These are phyloP conservation scores for Omphaloscelis lunosa DNA, from an alignment of 2,888 invertebrate genomes.

Conservation along the genomic window DNA sequence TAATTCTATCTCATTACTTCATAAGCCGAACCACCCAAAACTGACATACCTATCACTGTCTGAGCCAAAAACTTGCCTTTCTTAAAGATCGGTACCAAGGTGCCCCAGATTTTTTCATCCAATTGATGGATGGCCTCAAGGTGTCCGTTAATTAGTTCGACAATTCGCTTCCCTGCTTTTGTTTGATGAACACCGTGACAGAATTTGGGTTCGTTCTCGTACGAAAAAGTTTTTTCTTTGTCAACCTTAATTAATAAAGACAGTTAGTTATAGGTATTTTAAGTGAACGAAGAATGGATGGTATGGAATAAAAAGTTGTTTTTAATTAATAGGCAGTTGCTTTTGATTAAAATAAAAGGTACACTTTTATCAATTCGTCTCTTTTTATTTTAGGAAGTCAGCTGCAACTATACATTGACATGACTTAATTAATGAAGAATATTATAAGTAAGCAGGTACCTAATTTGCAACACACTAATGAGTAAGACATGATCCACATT, in stretches of 20 bases:
- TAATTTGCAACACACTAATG: background rate
- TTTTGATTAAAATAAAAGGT: slow-evolving; percentile 21
- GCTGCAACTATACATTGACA: slow-evolving; percentile 8
- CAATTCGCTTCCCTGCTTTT: slow-evolving; percentile 75
- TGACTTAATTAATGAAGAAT: background rate
- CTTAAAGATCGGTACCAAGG: slow-evolving; percentile 43
- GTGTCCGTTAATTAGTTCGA: slow-evolving; percentile 80
- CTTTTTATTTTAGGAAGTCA: background rate
- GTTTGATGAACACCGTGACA: slow-evolving; percentile 65
- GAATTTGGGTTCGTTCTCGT: slow-evolving; percentile 40
- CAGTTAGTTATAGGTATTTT: slow-evolving; percentile 49
- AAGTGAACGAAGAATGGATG: slow-evolving; percentile 26
- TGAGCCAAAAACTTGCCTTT: slow-evolving; percentile 22
- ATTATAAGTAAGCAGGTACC: background rate
- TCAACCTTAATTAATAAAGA: slow-evolving; percentile 54
- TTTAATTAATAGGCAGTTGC: background rate
- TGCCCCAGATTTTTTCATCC: slow-evolving; percentile 55
- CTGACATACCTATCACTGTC: slow-evolving; percentile 26
- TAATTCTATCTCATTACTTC: slow-evolving; percentile 38
- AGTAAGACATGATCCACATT: background rate
- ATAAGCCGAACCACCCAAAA: slow-evolving; percentile 21
- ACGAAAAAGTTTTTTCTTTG: slow-evolving; percentile 52
- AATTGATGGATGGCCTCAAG: slow-evolving; percentile 81
- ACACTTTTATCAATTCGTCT: background rate
- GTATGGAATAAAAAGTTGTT: background rate